Percentiles rank a stretch among this genome's conserved stretches.
phyloP scores from a whole-genome alignment of 2,113 vertebrate genomes.

The Nicator chloris region DNA sequence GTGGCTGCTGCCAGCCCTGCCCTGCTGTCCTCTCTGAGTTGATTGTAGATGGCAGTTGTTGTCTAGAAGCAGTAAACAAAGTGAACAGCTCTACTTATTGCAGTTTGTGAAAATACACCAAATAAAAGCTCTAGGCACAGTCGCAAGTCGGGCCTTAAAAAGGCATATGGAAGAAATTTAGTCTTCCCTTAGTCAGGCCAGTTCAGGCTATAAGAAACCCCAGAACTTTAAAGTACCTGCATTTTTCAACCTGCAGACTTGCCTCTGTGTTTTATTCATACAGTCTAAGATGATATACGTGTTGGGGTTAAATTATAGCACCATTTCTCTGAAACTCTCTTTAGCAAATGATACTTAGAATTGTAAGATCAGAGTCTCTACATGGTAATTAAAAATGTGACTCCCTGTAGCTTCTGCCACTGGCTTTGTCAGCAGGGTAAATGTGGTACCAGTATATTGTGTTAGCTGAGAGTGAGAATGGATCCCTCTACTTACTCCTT shows the following conservation, averaged over 20 bases:
- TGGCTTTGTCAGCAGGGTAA: neutral
- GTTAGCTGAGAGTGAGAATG: neutral
- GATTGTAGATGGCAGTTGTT: slow-evolving; percentile 35
- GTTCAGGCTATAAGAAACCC: neutral
- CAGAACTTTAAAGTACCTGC: neutral
- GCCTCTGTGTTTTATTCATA: neutral
- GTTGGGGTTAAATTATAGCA: neutral
- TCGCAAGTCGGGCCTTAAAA: neutral
- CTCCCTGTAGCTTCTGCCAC: neutral
- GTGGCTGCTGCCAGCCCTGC: slow-evolving; percentile 9
- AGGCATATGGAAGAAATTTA: neutral
- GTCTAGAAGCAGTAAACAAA: slow-evolving; percentile 20
- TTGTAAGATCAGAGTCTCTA: neutral
- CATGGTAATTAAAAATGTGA: neutral
- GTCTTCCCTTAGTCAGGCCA: neutral
- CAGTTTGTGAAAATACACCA: neutral
- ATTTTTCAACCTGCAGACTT: neutral
- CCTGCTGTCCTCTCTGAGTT: neutral
- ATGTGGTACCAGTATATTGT: neutral
- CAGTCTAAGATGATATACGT: neutral
- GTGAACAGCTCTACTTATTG: slow-evolving; percentile 21
- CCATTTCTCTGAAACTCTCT: neutral
- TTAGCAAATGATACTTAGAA: neutral
- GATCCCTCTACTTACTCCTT: neutral
- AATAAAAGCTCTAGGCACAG: slow-evolving; percentile 7